Conservation (phyloP, 2,888 invertebrate genomes). For the Teinopalpus imperialis region DNA sequence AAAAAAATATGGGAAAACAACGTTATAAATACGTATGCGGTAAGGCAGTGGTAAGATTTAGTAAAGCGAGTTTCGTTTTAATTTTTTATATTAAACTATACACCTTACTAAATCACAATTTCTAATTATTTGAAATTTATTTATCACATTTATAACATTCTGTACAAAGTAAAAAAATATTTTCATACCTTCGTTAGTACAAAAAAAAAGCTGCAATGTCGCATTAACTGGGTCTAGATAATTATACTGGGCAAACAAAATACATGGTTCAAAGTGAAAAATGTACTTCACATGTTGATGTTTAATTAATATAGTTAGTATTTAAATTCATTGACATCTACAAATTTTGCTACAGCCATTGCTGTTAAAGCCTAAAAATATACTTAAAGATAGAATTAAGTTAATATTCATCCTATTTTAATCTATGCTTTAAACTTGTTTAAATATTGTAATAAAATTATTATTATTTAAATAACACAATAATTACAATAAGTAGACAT, state of each 20-base stretch:
- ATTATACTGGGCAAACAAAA: slow-evolving; percentile 39
- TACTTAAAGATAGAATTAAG: slow-evolving; percentile 59
- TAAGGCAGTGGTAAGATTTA: slow-evolving; percentile 59
- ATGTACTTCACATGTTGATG: slow-evolving; percentile 33
- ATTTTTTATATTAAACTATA: slow-evolving; percentile 63
- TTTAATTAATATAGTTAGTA: slow-evolving; percentile 29
- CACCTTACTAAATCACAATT: slow-evolving; percentile 79
- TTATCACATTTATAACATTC: slow-evolving; percentile 79
- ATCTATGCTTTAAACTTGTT: slow-evolving; percentile 57
- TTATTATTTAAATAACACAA: slow-evolving; percentile 73
- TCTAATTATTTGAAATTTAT: slow-evolving; percentile 77
- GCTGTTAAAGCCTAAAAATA: slow-evolving; percentile 47
- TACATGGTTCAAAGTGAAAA: slow-evolving; percentile 23
- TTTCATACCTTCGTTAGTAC: slow-evolving; percentile 69
- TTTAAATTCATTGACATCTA: slow-evolving; percentile 40
- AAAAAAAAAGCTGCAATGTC: slow-evolving; percentile 66
- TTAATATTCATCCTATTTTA: slow-evolving; percentile 59
- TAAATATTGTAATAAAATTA: slow-evolving; percentile 65
- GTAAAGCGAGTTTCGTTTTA: slow-evolving; percentile 69
- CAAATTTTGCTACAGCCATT: slow-evolving; percentile 31
- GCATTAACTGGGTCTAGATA: slow-evolving; percentile 43
- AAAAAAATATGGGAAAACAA: slow-evolving; percentile 76
- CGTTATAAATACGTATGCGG: slow-evolving; percentile 56
- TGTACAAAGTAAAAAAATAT: slow-evolving; percentile 81
- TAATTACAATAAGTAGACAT: slow-evolving; percentile 72